Evolutionary conservation across 2,888 invertebrate species (phyloP), one percentile per base, ranked within the genome.

Genomic region (Amphimallon solstitiale): DNA sequence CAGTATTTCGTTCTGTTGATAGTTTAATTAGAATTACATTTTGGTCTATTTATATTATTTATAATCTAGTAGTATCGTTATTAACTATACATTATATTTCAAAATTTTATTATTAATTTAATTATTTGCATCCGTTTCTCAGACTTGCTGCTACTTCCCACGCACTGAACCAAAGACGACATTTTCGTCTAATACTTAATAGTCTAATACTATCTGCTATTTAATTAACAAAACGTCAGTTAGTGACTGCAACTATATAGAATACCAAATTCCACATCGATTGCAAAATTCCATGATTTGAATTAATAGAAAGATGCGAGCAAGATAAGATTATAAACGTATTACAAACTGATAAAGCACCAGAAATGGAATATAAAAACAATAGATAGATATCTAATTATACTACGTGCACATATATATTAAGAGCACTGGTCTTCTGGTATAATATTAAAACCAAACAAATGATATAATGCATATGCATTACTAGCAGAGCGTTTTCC

Each of bases 391-490:
- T 12, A 43, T 23, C 15, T 17, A 51, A 23, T 40, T 15, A 15
- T 17, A 35, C 15, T 7, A 15, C 34, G 14, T 35, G 17, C 5
- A 48, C 37, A 37, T 40, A 12, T 21, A 54, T 23, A 40, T 43
- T n/a, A 40, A 40, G 15, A 43, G 40, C 14, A 40, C 19, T 21
- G 21, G 14, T 40, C 40, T 40, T 12, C 14, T 23, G 40, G 63
- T 63, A 37, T 63, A 63, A 63, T 63, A 63, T 63, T 63, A 63
- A 63, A 63, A 54, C 63, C 63, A 54, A 63, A 63, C 63, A 52
- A 63, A 63, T 63, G 63, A 23, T 63, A 63, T 62, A 62, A 68
- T 68, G 63, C 63, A 67, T 67, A 64, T 51, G 64, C 45, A 66
- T 66, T 63, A 56, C 59, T 62, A 63, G 40, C 7, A 56, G 54